Evolutionary conservation across 2,113 vertebrate genomes (phyloP), one percentile per base, ranked within the genome.

Genomic region (Bos taurus): DNA sequence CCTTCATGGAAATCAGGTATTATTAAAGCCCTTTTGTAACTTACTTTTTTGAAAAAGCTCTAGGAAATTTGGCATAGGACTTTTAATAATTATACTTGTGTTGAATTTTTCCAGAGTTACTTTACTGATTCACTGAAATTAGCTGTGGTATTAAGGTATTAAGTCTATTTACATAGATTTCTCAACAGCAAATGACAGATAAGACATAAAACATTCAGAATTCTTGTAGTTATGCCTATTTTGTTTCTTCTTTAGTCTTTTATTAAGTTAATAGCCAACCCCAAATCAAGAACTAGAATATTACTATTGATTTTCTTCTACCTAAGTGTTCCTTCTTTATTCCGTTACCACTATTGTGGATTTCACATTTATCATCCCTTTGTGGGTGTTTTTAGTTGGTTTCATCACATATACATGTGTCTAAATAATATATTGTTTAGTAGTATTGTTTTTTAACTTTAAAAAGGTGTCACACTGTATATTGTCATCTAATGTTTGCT

Each of bases 1-100:
- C 97, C 99, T 99, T 74, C 99, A 99, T 97, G 99, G 99, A 97
- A 99, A 99, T 99, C 99, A 99, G 99, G 99, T 99, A 99, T 89
- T 14, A n/a, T 89, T 86, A 83, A 88, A 95, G 8, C 21, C 19
- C 21, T 87, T 97, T 33, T 2, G 7, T 89, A 56, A 81, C 14
- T 80, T 95, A 91, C 5, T 67, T 81, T 40, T 90, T 56, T 12
- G 52, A 62, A 87, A 83, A 87, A 95, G 86, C 30, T 15, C 43
- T 0, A 62, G 54, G 43, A 94, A 85, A 84, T 2, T 89, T 85
- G 33, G 1, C 74, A 78, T 15, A 81, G 89, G 94, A 64, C 9
- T 96, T 97, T 95, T 74, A 88, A 90, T 19, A 91, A 74, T 95
- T 77, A 80, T 40, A 36, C 25, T 88, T 84, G 28, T n/a, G 40